Percentiles rank a stretch among this genome's conserved stretches.
phyloP scores from a whole-genome alignment of 2,113 vertebrate genomes.

The Heterochromis multidens region DNA sequence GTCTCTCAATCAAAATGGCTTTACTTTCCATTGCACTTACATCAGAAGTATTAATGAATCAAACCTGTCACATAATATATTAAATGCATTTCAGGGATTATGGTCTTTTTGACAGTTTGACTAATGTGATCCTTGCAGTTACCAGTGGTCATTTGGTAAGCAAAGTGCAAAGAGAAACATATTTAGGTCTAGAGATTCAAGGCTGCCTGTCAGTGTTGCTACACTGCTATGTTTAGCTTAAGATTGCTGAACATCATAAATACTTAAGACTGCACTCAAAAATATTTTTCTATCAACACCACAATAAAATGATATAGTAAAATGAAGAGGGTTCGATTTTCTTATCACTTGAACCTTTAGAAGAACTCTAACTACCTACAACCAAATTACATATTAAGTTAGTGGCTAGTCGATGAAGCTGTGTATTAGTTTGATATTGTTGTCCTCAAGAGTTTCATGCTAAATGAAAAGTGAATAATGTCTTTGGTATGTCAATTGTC shows the following conservation, averaged over 20 bases:
- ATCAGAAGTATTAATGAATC: neutral
- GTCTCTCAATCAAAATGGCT: slow-evolving; percentile 20
- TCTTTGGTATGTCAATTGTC: neutral
- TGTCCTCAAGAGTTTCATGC: neutral
- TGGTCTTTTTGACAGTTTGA: neutral
- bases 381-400: neutral
- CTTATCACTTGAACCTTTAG: neutral
- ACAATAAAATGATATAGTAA: neutral
- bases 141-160: neutral
- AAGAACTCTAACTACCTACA: neutral
- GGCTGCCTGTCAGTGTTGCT: neutral
- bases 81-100: neutral
- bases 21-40: neutral
- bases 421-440: neutral
- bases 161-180: neutral
- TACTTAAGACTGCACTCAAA: neutral
- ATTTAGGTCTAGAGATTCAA: neutral
- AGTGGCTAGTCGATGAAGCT: neutral
- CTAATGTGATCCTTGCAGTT: neutral
- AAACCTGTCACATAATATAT: neutral
- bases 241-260: neutral
- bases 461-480: neutral
- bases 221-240: neutral
- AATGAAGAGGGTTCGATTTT: neutral
- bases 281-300: neutral